Percentiles rank a stretch among this genome's conserved stretches.
Conservation (phyloP, 53 echinoderm and acorn worm species). For the Actinopyga echinites region DNA sequence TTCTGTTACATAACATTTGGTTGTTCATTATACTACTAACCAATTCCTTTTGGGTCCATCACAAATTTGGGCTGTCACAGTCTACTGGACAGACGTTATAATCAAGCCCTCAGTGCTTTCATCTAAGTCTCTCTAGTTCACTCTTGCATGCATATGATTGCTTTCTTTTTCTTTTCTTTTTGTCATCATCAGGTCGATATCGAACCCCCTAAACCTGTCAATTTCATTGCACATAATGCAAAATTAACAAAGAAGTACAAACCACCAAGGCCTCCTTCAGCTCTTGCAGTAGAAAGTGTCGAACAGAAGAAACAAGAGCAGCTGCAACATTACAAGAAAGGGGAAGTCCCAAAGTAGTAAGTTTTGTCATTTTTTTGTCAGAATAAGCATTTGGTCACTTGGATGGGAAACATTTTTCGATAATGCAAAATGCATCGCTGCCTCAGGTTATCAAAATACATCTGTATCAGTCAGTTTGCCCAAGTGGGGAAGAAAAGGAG, state of each 20-base stretch:
- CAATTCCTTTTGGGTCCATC: too few species aligned
- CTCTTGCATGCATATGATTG: too few species aligned
- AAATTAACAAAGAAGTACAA: conserved; percentile 65
- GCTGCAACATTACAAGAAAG: conserved; percentile 76
- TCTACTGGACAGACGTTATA: too few species aligned
- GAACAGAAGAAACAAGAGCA: conserved; percentile 62
- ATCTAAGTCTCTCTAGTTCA: too few species aligned
- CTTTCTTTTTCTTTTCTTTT: background rate
- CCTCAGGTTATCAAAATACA: too few species aligned
- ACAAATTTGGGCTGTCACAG: too few species aligned
- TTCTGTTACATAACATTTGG: too few species aligned
- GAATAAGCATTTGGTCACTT: background rate
- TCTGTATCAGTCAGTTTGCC: too few species aligned
- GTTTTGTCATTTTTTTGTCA: conserved; percentile 24
- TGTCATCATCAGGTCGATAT: conserved; percentile 13
- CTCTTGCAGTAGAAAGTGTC: conserved; percentile 47
- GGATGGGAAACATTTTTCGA: background rate
- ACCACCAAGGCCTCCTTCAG: conserved; percentile 78
- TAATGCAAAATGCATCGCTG: too few species aligned
- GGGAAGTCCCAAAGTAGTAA: conserved; percentile 90
- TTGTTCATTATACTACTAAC: too few species aligned
- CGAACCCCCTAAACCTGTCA: conserved; percentile 23
- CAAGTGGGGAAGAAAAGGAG: too few species aligned
- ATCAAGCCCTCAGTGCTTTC: too few species aligned
- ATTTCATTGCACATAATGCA: conserved; percentile 96